Percentiles rank a stretch among this genome's conserved stretches.
Evolutionary conservation across 2,113 vertebrate genomes (phyloP).

Genomic region (Cacatua alba): DNA sequence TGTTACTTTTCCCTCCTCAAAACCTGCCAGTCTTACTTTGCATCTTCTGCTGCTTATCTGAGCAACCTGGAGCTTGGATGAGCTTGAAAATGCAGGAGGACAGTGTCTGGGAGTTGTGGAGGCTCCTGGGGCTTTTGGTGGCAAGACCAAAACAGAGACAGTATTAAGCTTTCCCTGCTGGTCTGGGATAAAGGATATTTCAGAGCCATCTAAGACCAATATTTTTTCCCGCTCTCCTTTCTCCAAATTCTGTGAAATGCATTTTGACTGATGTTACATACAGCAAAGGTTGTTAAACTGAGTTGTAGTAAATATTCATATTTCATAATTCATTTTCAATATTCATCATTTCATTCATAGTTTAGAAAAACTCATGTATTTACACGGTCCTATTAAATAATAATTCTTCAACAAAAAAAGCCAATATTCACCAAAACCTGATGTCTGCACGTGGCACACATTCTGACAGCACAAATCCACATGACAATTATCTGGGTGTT

Average conservation of each 20-base stretch:
- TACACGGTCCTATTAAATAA: neutral
- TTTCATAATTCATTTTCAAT: neutral
- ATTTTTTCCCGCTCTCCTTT: neutral
- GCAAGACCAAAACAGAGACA: neutral
- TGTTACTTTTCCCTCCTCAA: neutral
- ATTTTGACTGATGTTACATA: neutral
- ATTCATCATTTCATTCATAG: neutral
- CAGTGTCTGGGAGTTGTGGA: neutral
- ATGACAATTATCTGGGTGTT: constrained; percentile 11
- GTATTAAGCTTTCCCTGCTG: neutral
- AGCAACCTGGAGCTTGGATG: neutral
- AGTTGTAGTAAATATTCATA: neutral
- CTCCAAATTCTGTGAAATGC: neutral
- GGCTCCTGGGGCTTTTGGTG: neutral
- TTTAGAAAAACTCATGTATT: neutral
- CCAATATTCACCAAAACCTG: constrained; percentile 8
- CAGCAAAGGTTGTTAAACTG: neutral
- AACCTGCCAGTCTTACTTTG: neutral
- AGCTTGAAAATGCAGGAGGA: neutral
- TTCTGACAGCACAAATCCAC: neutral
- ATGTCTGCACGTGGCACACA: neutral
- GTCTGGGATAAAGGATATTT: neutral
- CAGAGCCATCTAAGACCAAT: neutral
- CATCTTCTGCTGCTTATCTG: neutral
- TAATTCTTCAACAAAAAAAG: neutral